Evolutionary conservation across 2,113 vertebrate genomes (phyloP).

Genomic region (Chlamydotis undulata): DNA sequence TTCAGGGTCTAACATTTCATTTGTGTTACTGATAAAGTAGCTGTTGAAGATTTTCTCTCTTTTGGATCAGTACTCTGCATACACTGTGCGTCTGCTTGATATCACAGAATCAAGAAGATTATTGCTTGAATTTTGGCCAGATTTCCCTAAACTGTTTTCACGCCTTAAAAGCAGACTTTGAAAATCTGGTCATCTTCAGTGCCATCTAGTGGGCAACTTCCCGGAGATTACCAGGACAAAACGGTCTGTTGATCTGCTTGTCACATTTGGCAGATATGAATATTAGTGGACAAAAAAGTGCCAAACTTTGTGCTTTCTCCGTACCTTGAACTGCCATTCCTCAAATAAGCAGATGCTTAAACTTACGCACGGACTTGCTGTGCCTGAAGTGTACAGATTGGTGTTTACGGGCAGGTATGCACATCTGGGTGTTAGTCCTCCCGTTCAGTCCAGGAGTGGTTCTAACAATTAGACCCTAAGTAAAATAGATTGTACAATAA

Average conservation of each 20-base stretch:
- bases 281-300: not conserved
- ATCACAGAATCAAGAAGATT: not conserved
- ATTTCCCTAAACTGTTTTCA: not conserved
- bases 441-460: not conserved
- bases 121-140: not conserved
- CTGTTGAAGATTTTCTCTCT: not conserved
- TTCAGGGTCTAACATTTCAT: not conserved
- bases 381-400: fast-evolving
- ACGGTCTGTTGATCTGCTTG: not conserved
- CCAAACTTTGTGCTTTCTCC: not conserved
- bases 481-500: not conserved
- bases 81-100: not conserved
- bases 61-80: not conserved
- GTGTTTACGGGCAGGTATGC: not conserved
- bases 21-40: not conserved
- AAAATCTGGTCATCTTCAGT: not conserved
- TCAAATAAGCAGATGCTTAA: not conserved
- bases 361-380: not conserved
- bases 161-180: not conserved
- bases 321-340: not conserved
- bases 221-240: not conserved
- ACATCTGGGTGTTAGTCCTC: not conserved
- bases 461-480: not conserved
- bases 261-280: not conserved
- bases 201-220: conserved; percentile 37